phyloP scores from a whole-genome alignment of 2,888 invertebrate genomes.

The Chromoteleia sp. region DNA sequence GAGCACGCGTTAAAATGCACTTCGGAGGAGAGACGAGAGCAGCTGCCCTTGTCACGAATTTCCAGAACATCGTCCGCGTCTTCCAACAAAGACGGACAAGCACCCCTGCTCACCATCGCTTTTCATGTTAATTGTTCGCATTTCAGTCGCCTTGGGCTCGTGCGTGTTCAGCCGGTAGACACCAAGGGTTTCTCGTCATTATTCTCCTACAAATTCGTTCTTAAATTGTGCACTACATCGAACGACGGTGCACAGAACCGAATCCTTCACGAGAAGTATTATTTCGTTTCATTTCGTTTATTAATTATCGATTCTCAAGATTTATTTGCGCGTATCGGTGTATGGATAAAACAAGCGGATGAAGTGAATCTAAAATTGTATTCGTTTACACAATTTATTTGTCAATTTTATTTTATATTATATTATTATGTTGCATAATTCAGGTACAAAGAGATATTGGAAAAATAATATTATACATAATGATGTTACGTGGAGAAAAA shows the following conservation, averaged over 20 bases:
- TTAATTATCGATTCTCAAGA: too few relatives aligned
- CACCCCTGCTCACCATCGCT: constrained; percentile 45
- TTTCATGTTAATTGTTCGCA: constrained; percentile 65
- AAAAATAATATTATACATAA: too few relatives aligned
- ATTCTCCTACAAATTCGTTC: constrained; percentile 27
- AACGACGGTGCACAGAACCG: neutral
- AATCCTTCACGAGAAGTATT: too few relatives aligned
- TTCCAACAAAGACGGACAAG: constrained; percentile 74
- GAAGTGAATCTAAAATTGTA: too few relatives aligned
- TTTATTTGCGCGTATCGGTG: too few relatives aligned
- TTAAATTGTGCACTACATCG: constrained; percentile 20
- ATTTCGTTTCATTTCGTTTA: too few relatives aligned
- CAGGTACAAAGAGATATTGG: too few relatives aligned
- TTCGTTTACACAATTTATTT: too few relatives aligned
- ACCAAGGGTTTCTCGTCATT: constrained; percentile 64
- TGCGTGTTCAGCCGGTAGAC: constrained; percentile 26
- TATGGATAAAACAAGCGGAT: too few relatives aligned
- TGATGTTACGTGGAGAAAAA: too few relatives aligned
- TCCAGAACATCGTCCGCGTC: constrained; percentile 71
- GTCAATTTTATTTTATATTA: too few relatives aligned
- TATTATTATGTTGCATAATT: too few relatives aligned
- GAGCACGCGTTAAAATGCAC: constrained; percentile 71
- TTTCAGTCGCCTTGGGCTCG: constrained; percentile 42
- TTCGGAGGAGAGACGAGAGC: constrained; percentile 71
- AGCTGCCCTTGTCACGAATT: constrained; percentile 76